Conservation (phyloP, 2,113 vertebrate species). For the Sapajus apella region DNA sequence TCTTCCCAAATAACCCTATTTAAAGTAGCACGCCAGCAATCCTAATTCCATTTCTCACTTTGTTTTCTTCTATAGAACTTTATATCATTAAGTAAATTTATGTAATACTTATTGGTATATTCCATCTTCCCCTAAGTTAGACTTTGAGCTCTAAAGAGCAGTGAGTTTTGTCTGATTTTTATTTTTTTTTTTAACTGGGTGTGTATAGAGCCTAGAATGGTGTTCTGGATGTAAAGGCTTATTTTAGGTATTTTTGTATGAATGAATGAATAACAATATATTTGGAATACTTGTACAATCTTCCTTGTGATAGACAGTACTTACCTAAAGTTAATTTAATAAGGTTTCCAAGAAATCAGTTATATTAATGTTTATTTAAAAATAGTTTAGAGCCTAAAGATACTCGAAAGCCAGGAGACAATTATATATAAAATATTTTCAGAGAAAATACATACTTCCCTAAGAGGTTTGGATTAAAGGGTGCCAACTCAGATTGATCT, state of each 20-base stretch:
- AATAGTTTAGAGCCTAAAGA: neutral
- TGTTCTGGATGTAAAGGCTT: neutral
- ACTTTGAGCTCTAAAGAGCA: neutral
- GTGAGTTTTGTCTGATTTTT: neutral
- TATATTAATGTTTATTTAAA: neutral
- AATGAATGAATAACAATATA: neutral
- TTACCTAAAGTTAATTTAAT: neutral
- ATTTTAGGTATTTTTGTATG: neutral
- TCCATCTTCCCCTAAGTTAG: neutral
- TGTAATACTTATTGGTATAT: neutral
- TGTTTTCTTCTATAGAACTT: neutral
- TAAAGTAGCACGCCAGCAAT: neutral
- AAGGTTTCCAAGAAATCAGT: neutral
- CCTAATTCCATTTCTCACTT: neutral
- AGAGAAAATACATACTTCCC: neutral
- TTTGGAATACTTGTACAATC: neutral
- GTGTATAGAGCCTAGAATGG: neutral
- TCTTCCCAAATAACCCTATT: neutral
- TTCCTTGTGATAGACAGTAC: neutral
- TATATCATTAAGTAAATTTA: neutral
- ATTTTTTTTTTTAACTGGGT: neutral
- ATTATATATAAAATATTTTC: neutral
- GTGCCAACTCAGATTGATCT: neutral
- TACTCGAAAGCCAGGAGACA: neutral
- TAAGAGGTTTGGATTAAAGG: slow-evolving; percentile 7